phyloP scores from a whole-genome alignment of 2,113 vertebrate genomes.

The Bambusicola thoracicus region DNA sequence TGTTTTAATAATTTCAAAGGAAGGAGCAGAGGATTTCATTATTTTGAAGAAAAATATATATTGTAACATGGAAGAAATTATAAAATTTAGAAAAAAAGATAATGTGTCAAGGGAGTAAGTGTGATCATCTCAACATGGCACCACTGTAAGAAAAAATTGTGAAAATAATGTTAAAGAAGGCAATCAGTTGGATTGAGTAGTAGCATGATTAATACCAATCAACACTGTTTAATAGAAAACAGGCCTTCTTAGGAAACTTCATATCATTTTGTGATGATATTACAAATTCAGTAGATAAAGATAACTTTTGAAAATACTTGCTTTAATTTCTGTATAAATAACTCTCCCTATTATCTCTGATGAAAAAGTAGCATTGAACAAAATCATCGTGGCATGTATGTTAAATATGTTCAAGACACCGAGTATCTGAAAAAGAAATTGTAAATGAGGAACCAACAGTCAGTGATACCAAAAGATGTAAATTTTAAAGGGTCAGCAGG shows the following conservation, averaged over 20 bases:
- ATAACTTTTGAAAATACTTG: conserved; percentile 55
- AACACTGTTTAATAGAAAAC: conserved; percentile 64
- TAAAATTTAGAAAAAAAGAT: neutral
- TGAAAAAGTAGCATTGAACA: neutral
- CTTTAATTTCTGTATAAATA: conserved; percentile 54
- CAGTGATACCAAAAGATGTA: accelerated
- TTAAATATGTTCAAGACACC: neutral
- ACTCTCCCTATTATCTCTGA: conserved; percentile 3
- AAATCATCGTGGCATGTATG: neutral
- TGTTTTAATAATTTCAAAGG: neutral
- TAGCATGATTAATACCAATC: conserved; percentile 67
- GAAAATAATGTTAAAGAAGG: conserved; percentile 56
- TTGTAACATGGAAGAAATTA: neutral
- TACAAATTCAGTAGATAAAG: conserved; percentile 62
- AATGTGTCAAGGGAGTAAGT: conserved; percentile 17
- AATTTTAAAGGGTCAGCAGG: neutral
- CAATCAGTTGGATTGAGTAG: conserved; percentile 58
- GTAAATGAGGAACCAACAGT: neutral
- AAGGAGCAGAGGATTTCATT: neutral
- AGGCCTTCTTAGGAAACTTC: conserved; percentile 35
- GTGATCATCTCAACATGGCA: conserved; percentile 21
- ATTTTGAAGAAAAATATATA: neutral
- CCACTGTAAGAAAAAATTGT: conserved; percentile 32
- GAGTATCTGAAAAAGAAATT: neutral
- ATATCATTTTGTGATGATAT: conserved; percentile 58